phyloP scores from a whole-genome alignment of 2,888 invertebrate species.

The Pyrrhia umbra region DNA sequence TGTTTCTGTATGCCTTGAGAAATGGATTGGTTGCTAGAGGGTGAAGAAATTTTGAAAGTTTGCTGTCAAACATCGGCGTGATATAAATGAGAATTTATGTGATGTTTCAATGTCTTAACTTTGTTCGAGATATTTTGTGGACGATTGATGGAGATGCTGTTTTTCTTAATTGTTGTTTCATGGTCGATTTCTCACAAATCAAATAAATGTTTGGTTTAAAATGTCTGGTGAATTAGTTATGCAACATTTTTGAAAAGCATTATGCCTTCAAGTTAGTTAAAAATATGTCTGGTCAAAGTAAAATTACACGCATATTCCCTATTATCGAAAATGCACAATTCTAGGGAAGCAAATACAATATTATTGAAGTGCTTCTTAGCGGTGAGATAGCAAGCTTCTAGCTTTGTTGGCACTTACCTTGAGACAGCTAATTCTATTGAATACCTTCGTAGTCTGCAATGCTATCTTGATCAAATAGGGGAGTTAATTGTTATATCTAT shows the following conservation, averaged over 20 bases:
- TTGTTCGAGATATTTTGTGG: slow-evolving; percentile 35
- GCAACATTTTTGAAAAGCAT: no score
- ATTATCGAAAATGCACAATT: not conserved
- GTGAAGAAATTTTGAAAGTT: slow-evolving; percentile 33
- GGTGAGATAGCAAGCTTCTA: slow-evolving; percentile 4
- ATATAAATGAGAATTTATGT: slow-evolving; percentile 45
- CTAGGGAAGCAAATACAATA: not conserved
- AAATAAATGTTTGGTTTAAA: not conserved
- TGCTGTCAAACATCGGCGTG: slow-evolving; percentile 38
- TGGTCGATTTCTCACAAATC: not conserved
- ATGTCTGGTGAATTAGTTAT: no score
- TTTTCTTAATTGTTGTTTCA: slow-evolving; percentile 7
- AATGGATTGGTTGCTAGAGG: slow-evolving; percentile 54
- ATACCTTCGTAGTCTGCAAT: no score
- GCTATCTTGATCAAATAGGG: no score
- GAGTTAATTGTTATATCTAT: no score
- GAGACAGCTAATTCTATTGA: not conserved
- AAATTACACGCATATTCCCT: no score
- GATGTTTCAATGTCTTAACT: slow-evolving; percentile 42
- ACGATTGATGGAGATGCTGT: slow-evolving; percentile 36
- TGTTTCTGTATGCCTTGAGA: slow-evolving; percentile 70
- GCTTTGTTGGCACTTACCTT: slow-evolving; percentile 7
- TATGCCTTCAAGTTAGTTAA: no score
- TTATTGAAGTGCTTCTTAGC: not conserved
- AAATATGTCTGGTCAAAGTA: no score